Conservation (phyloP, 2,113 vertebrate species). For the Corythaeola cristata region DNA sequence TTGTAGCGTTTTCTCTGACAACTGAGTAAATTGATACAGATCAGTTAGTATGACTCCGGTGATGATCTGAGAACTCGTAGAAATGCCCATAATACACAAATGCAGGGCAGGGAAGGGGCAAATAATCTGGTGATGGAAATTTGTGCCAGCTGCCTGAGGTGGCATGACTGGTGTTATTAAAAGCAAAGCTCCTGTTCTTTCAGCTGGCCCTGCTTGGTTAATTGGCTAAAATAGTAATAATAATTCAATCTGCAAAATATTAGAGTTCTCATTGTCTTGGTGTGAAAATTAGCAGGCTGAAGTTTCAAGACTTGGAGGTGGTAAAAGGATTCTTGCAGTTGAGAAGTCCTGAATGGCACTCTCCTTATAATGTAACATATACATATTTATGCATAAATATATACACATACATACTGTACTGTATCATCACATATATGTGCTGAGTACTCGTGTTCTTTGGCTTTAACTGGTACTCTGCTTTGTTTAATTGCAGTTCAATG, state of each 20-base stretch:
- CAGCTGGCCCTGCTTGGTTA: not conserved
- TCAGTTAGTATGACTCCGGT: not conserved
- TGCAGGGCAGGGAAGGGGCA: not conserved
- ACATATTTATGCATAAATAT: constrained; percentile 12
- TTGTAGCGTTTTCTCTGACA: not conserved
- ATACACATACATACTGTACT: constrained; percentile 13
- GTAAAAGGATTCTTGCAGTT: not conserved
- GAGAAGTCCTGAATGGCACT: constrained; percentile 13
- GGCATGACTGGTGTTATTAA: not conserved
- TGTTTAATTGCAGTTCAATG: constrained; percentile 42
- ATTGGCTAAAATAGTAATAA: not conserved
- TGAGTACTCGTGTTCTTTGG: constrained; percentile 49
- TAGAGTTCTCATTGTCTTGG: not conserved
- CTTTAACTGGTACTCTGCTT: constrained; percentile 61
- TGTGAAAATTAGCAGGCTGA: not conserved
- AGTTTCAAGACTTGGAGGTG: not conserved
- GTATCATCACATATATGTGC: constrained; percentile 50
- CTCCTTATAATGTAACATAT: constrained; percentile 35
- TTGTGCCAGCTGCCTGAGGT: not conserved
- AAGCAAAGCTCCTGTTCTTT: not conserved
- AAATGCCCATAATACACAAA: not conserved
- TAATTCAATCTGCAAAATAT: not conserved
- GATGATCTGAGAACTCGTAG: not conserved
- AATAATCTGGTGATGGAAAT: not conserved
- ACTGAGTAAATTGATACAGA: not conserved